Conservation (phyloP, 2,113 vertebrate species). For the Micronycteris hirsuta region DNA sequence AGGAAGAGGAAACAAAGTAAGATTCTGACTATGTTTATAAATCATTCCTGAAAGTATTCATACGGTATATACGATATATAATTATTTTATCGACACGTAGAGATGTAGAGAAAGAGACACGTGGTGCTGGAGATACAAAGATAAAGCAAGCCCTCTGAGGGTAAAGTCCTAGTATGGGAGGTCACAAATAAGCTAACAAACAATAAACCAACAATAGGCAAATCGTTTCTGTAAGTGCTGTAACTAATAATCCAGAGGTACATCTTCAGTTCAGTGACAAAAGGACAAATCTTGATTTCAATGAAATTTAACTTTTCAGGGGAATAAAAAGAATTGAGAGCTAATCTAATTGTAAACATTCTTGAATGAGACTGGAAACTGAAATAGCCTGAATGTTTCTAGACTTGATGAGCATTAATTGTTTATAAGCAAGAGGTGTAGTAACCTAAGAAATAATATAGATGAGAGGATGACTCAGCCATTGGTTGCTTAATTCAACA, state of each 20-base stretch:
- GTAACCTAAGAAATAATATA: background rate
- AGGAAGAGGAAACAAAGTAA: background rate
- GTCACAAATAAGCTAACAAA: background rate
- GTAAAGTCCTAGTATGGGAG: background rate
- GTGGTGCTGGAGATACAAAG: background rate
- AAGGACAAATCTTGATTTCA: background rate
- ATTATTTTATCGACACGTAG: background rate
- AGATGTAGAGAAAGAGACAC: background rate
- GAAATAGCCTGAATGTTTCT: slow-evolving; percentile 9
- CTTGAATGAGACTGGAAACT: background rate
- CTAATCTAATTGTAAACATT: background rate
- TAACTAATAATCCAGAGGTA: background rate
- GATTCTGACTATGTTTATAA: slow-evolving; percentile 3
- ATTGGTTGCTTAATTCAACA: background rate
- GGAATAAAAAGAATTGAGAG: background rate
- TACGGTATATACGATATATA: background rate
- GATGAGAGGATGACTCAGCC: background rate
- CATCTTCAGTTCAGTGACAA: background rate
- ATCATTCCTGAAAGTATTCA: background rate
- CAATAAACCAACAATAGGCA: background rate
- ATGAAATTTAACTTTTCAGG: slow-evolving; percentile 4
- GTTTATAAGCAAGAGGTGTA: slow-evolving; percentile 4
- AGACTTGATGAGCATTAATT: background rate
- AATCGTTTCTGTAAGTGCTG: background rate
- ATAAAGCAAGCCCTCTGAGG: background rate